phyloP scores from a whole-genome alignment of 2,888 invertebrate genomes.

The Drosophila subsilvestris region DNA sequence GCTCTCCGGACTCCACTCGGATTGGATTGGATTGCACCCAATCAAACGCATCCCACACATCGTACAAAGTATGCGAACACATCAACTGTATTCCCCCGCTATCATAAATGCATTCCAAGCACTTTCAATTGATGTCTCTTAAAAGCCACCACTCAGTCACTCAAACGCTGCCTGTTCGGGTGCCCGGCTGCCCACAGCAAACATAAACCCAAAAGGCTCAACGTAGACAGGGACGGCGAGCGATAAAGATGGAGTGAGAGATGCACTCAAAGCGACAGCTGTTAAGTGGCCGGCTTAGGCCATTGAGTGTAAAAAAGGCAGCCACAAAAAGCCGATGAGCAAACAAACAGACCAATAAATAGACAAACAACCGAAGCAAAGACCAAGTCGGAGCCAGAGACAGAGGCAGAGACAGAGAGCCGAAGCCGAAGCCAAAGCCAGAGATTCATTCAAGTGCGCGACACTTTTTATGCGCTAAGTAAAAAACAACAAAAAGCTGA shows the following conservation, averaged over 20 bases:
- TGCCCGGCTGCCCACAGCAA: neutral
- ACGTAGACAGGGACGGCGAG: neutral
- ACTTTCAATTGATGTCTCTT: conserved; percentile 46
- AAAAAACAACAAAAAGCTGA: conserved; percentile 45
- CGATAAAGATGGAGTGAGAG: conserved; percentile 34
- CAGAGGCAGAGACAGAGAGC: conserved; percentile 16
- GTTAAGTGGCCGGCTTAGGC: conserved; percentile 72
- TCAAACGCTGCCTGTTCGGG: conserved; percentile 6
- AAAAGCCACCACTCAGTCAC: conserved; percentile 41
- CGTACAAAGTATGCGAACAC: conserved; percentile 29
- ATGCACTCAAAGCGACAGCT: conserved; percentile 56
- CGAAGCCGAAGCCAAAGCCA: conserved; percentile 17
- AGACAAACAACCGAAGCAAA: conserved; percentile 68
- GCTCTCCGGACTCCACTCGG: conserved; percentile 6
- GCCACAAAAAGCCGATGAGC: conserved; percentile 43
- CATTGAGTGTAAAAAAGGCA: conserved; percentile 53
- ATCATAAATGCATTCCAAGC: conserved; percentile 49
- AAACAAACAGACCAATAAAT: conserved; percentile 58
- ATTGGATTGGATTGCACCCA: conserved; percentile 3
- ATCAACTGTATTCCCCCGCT: conserved; percentile 20
- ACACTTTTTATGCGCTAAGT: conserved; percentile 74
- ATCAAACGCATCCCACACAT: conserved; percentile 29
- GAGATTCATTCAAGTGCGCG: conserved; percentile 75
- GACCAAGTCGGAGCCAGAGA: conserved; percentile 31
- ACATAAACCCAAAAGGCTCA: neutral